phyloP scores from a whole-genome alignment of 2,888 invertebrate species.

The Pyrrhosoma nymphula region DNA sequence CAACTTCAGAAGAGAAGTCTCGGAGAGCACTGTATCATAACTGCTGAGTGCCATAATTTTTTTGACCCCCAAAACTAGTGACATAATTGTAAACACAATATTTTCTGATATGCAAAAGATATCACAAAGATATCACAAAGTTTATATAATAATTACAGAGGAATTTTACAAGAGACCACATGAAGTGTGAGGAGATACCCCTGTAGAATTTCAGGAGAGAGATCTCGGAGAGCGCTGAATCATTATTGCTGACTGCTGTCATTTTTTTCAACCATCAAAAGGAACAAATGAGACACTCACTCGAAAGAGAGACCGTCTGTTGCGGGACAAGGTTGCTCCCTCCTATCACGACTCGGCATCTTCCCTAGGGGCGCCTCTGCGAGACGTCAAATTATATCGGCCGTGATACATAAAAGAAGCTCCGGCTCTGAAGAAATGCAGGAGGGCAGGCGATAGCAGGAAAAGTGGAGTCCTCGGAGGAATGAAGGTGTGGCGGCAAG shows the following conservation, averaged over 20 bases:
- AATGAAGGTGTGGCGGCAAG: background rate
- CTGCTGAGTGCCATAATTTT: too few relatives aligned
- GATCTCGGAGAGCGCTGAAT: background rate
- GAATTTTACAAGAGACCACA: background rate
- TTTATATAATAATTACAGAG: background rate
- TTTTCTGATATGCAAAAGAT: too few relatives aligned
- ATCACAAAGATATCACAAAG: background rate
- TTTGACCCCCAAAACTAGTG: too few relatives aligned
- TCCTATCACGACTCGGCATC: background rate
- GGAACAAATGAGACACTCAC: background rate
- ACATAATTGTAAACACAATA: too few relatives aligned
- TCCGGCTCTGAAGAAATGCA: background rate
- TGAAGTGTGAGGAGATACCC: background rate
- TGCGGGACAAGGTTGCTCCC: background rate
- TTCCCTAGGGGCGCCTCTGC: background rate
- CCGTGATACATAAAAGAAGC: constrained; percentile 22
- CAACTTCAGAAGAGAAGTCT: too few relatives aligned
- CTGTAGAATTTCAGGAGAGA: background rate
- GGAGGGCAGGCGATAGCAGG: background rate
- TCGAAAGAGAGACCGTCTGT: background rate
- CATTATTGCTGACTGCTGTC: background rate
- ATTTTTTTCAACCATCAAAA: background rate
- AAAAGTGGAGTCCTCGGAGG: background rate
- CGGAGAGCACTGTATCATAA: too few relatives aligned
- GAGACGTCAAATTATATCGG: background rate